Conservation (phyloP, 2,113 vertebrate species). For the Monopterus albus region DNA sequence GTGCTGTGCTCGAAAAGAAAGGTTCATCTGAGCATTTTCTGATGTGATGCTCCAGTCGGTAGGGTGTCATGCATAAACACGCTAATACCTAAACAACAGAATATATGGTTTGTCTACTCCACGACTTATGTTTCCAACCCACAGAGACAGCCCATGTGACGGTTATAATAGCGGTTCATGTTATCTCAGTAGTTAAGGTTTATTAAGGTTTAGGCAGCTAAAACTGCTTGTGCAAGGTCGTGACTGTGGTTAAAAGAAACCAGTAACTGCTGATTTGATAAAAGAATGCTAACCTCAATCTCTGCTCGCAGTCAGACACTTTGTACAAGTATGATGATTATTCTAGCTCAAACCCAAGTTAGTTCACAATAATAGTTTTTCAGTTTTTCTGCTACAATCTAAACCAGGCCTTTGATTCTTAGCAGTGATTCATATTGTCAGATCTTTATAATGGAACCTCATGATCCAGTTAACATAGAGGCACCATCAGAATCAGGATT, state of each 20-base stretch:
- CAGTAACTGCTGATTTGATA: not conserved
- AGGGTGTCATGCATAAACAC: not conserved
- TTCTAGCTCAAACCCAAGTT: not conserved
- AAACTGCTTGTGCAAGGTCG: too few relatives aligned
- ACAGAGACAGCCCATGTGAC: too few relatives aligned
- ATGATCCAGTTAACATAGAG: conserved; percentile 2
- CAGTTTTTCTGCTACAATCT: not conserved
- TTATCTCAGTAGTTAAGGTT: too few relatives aligned
- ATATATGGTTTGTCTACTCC: too few relatives aligned
- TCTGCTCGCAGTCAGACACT: not conserved
- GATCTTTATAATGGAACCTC: not conserved
- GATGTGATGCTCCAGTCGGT: too few relatives aligned
- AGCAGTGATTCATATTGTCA: not conserved
- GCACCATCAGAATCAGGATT: conserved; percentile 11
- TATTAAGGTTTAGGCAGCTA: not conserved
- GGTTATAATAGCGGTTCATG: too few relatives aligned
- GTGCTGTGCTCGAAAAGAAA: too few relatives aligned
- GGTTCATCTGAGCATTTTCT: too few relatives aligned
- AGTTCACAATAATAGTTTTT: not conserved
- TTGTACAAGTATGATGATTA: not conserved
- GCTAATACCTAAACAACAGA: too few relatives aligned
- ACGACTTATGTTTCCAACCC: too few relatives aligned
- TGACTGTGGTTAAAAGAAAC: not conserved
- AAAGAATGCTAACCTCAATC: not conserved
- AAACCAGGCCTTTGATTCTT: not conserved